Percentiles rank a stretch among this genome's conserved stretches.
These are phyloP conservation scores for Hypanus sabinus DNA, from an alignment of 2,113 vertebrate species.

Conservation along the genomic window DNA sequence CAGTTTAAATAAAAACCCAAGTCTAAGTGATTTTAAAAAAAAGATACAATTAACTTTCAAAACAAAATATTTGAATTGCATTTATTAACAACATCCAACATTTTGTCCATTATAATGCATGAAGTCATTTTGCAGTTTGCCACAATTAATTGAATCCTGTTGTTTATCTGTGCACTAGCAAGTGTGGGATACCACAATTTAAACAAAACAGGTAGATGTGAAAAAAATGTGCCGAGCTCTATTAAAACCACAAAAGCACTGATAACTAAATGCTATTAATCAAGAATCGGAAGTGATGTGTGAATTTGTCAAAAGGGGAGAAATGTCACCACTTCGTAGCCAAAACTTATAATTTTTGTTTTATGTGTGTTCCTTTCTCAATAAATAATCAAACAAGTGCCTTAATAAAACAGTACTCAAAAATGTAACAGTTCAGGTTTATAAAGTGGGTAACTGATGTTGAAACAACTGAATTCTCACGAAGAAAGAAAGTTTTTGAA, in stretches of 20 bases:
- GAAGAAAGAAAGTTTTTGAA: no score
- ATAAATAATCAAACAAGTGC: neutral
- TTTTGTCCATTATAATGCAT: neutral
- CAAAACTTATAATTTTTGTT: neutral
- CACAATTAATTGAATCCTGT: no score
- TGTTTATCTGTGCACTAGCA: neutral
- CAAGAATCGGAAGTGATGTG: neutral
- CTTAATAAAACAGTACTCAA: no score
- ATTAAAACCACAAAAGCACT: neutral
- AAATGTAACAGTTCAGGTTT: no score
- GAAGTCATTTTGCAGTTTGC: neutral
- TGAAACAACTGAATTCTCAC: no score
- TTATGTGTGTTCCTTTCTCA: neutral
- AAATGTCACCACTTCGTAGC: neutral
- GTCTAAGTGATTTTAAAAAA: neutral
- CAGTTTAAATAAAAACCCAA: neutral
- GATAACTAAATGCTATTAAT: neutral
- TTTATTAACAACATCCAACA: neutral
- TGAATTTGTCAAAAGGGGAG: neutral
- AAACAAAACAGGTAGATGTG: neutral
- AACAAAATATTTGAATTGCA: neutral
- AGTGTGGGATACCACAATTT: conserved; percentile 8
- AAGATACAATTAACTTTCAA: neutral
- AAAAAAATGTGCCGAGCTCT: no score
- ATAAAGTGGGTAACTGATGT: no score